These are phyloP conservation scores for Nesoenas mayeri DNA, from an alignment of 2,113 vertebrate genomes.

Conservation along the genomic window DNA sequence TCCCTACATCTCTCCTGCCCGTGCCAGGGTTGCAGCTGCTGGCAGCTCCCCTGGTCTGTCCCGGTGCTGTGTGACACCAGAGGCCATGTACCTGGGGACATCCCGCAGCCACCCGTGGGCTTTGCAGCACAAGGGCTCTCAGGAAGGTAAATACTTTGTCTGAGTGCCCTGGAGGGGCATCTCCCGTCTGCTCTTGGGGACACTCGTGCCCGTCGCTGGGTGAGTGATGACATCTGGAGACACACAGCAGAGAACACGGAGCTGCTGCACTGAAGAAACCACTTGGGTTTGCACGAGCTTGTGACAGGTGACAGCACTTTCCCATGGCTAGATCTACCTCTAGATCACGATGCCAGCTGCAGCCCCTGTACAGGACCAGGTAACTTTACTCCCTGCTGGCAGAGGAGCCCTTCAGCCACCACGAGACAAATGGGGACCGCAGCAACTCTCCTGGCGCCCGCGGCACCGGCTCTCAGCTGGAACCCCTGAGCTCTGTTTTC, in stretches of 20 bases:
- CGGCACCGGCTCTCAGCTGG: not conserved
- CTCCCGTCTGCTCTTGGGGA: not conserved
- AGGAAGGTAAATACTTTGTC: fast-evolving
- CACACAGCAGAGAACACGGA: not conserved
- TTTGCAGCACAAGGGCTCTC: not conserved
- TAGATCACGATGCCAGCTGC: too few relatives aligned
- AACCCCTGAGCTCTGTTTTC: not conserved
- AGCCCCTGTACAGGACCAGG: too few relatives aligned
- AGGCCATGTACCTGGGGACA: not conserved
- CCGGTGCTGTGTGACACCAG: not conserved
- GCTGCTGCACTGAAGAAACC: too few relatives aligned
- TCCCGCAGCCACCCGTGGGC: fast-evolving
- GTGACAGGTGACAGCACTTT: not conserved
- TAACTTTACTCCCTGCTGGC: not conserved
- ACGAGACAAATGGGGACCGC: not conserved
- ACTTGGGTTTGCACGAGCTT: not conserved
- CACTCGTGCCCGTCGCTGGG: fast-evolving
- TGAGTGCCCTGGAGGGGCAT: fast-evolving
- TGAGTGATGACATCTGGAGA: not conserved
- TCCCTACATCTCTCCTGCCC: too few relatives aligned
- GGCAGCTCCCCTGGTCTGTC: fast-evolving
- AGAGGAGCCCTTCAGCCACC: not conserved
- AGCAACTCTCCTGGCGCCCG: not conserved
- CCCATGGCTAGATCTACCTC: not conserved
- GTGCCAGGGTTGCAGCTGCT: not conserved